These are phyloP conservation scores for Nestor notabilis DNA, from an alignment of 2,113 vertebrate species.

Conservation along the genomic window DNA sequence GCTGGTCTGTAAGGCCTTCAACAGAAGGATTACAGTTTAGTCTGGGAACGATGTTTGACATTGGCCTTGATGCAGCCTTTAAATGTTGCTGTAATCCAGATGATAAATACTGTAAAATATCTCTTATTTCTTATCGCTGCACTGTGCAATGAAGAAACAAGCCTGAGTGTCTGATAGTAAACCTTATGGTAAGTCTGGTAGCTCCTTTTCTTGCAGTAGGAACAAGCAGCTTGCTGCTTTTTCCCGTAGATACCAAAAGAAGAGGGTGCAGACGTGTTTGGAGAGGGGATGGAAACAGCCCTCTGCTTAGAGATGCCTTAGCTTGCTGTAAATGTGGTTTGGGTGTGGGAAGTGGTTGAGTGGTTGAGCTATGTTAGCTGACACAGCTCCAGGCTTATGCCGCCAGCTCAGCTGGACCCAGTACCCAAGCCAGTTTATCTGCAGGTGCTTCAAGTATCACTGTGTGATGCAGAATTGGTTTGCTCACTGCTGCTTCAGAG, in stretches of 20 bases:
- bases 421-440: neutral
- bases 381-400: neutral
- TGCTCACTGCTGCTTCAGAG: neutral
- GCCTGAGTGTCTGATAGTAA: neutral
- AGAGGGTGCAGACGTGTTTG: neutral
- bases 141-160: neutral
- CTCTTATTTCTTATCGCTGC: neutral
- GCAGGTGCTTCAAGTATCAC: neutral
- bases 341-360: neutral
- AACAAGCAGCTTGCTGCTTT: neutral
- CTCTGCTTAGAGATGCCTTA: neutral
- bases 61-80: neutral
- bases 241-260: neutral
- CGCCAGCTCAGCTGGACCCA: neutral
- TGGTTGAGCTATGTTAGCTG: neutral
- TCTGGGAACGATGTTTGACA: neutral
- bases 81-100: neutral
- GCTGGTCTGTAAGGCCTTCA: neutral
- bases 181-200: neutral
- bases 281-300: neutral
- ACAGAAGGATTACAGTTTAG: neutral
- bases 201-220: neutral
- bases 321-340: neutral
- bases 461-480: neutral
- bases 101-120: neutral